These are phyloP conservation scores for Engraulis encrasicolus DNA, from an alignment of 2,113 vertebrate species.

Conservation along the genomic window DNA sequence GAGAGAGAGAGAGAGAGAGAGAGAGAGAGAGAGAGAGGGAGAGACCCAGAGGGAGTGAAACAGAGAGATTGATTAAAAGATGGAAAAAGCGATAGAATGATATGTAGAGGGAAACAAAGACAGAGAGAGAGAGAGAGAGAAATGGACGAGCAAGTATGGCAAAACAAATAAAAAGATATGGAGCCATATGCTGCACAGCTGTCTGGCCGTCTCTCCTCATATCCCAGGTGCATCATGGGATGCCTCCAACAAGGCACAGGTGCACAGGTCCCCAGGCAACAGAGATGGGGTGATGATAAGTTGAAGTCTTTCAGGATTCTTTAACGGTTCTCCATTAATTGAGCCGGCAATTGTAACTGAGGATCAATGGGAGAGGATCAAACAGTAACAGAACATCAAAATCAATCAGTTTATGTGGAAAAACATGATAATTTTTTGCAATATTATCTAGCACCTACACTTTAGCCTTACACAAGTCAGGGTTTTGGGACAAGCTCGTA, in stretches of 20 bases:
- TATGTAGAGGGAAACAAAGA: constrained; percentile 31
- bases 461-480: too few species aligned
- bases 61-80: not conserved
- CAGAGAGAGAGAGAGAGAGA: not conserved
- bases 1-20: constrained; percentile 25
- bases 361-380: too few species aligned
- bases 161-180: constrained; percentile 60
- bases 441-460: too few species aligned
- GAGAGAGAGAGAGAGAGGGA: constrained; percentile 31
- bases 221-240: constrained; percentile 37
- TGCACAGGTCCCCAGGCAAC: not conserved
- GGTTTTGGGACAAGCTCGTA: too few species aligned
- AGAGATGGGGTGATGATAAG: too few species aligned
- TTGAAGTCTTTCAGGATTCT: too few species aligned
- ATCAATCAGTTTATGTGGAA: too few species aligned
- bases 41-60: not conserved
- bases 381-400: too few species aligned
- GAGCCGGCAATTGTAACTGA: too few species aligned
- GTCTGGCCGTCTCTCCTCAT: constrained; percentile 45
- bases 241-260: constrained; percentile 2
- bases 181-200: constrained; percentile 68
- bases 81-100: constrained; percentile 19
- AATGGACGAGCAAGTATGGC: constrained; percentile 51
- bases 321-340: too few species aligned
- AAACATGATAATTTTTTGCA: too few species aligned